Evolutionary conservation across 2,113 vertebrate species (phyloP).

Genomic region (Phylloscopus trochiloides): DNA sequence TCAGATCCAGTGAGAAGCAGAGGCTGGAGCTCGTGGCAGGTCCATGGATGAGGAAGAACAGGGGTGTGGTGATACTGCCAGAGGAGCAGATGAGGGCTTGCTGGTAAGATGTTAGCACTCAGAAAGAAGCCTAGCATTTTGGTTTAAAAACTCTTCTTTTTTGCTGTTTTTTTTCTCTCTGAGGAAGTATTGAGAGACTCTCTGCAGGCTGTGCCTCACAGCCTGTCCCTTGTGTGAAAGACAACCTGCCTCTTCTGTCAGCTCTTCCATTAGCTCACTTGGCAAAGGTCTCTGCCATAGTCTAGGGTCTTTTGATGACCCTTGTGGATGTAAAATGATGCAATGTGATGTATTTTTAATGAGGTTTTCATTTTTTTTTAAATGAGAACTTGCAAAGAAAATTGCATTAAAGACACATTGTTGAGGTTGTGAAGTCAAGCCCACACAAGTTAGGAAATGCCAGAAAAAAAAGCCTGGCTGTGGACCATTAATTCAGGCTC

Average conservation of each 20-base stretch:
- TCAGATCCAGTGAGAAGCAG: background rate
- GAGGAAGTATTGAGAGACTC: background rate
- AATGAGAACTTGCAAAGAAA: background rate
- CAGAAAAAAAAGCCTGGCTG: background rate
- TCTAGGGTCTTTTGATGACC: background rate
- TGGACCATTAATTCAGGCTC: background rate
- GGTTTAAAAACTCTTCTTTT: background rate
- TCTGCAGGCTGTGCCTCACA: background rate
- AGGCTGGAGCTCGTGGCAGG: background rate
- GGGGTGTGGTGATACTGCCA: background rate
- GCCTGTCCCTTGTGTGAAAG: background rate
- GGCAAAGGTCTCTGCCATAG: background rate
- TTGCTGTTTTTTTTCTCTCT: background rate
- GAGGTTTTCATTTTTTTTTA: background rate
- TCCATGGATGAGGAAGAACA: background rate
- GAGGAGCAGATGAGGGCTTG: background rate
- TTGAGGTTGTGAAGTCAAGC: constrained; percentile 7
- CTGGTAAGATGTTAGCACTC: background rate
- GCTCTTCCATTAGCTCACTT: background rate
- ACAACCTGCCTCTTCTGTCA: background rate
- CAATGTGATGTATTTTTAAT: constrained; percentile 25
- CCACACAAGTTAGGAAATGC: background rate
- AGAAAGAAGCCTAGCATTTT: background rate
- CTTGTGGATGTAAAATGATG: background rate
- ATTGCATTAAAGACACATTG: background rate